phyloP scores from a whole-genome alignment of 1,140 invertebrate species.

The Caenorhabditis briggsae region DNA sequence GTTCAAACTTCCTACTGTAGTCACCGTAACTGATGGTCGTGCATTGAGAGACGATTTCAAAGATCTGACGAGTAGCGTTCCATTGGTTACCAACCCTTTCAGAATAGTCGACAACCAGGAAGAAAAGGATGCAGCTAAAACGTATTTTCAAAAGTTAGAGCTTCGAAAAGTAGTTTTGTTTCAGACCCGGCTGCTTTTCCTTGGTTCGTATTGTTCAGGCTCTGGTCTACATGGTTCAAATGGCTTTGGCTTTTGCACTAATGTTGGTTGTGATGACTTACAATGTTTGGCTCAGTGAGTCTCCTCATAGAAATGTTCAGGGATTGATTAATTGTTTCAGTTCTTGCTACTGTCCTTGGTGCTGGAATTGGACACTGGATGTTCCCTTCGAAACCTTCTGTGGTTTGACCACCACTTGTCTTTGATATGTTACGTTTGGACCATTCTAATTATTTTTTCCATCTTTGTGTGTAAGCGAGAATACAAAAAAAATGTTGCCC shows the following conservation, averaged over 20 bases:
- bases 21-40: background rate
- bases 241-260: conserved; percentile 89
- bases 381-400: no score
- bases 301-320: no score
- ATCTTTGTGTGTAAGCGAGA: no score
- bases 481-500: no score
- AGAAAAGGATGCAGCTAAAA: background rate
- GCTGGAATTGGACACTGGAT: no score
- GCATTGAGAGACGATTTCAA: conserved; percentile 21
- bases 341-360: no score
- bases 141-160: background rate
- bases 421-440: no score
- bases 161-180: background rate
- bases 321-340: no score
- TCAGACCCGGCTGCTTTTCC: background rate
- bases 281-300: conserved; percentile 88
- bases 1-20: background rate
- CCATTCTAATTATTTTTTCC: no score
- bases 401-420: no score
- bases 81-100: background rate
- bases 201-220: background rate
- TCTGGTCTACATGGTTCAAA: conserved; percentile 88
- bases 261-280: conserved; percentile 99
- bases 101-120: background rate
- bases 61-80: background rate